Evolutionary conservation across 2,888 invertebrate genomes (phyloP).

Genomic region (Nebria salina): DNA sequence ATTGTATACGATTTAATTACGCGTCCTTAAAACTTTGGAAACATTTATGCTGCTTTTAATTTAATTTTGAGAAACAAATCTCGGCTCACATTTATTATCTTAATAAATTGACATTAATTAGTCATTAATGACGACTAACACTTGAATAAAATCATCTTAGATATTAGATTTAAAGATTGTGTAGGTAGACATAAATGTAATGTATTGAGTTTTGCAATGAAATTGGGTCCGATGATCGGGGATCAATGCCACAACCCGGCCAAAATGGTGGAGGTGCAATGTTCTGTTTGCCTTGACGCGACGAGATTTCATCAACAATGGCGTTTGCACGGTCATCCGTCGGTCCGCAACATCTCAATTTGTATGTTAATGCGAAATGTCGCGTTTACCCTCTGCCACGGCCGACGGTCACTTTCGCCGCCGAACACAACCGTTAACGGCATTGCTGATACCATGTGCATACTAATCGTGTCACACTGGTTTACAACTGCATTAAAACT

Average conservation of each 20-base stretch:
- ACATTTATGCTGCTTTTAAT: background rate
- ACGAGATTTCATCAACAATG: conserved; percentile 43
- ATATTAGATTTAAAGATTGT: no score
- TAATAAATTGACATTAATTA: background rate
- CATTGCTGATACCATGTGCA: conserved; percentile 6
- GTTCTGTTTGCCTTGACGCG: conserved; percentile 7
- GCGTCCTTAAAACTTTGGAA: background rate
- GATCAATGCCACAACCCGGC: background rate
- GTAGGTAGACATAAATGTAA: no score
- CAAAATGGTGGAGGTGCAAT: background rate
- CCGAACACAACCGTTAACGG: background rate
- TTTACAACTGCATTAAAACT: background rate
- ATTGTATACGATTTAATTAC: background rate
- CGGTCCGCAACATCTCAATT: conserved; percentile 52
- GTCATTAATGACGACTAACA: no score
- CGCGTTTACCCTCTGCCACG: conserved; percentile 50
- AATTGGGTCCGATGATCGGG: background rate
- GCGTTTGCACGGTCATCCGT: conserved; percentile 33
- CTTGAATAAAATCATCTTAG: no score
- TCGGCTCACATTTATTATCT: background rate
- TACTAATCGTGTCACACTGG: conserved; percentile 10
- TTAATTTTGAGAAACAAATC: background rate
- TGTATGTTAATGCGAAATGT: conserved; percentile 52
- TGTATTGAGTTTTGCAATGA: no score
- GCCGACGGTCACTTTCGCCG: conserved; percentile 5